Evolutionary conservation across 2,888 invertebrate species (phyloP).

Genomic region (Odontothrips loti): DNA sequence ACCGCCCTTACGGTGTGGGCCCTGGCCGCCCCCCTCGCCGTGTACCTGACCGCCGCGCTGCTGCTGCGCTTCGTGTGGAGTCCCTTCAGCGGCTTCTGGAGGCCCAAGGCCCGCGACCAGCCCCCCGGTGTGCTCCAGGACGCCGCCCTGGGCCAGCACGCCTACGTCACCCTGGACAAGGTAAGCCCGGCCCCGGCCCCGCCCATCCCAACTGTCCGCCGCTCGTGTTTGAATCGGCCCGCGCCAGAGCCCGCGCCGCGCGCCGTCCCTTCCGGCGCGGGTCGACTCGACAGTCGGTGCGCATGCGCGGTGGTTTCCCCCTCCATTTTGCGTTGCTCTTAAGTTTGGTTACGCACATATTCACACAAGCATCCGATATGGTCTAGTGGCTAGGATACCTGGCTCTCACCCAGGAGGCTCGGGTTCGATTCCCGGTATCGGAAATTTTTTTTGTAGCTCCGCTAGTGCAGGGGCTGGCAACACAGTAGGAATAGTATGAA

Average conservation of each 20-base stretch:
- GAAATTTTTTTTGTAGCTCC: too few species aligned
- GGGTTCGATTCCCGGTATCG: constrained; percentile 70
- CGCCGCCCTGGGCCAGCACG: background rate
- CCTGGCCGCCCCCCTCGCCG: background rate
- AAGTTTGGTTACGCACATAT: background rate
- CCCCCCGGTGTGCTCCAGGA: background rate
- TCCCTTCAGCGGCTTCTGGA: constrained; percentile 3
- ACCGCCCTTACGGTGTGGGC: background rate
- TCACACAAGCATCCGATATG: constrained; percentile 48
- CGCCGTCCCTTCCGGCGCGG: too few species aligned
- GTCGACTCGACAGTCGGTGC: background rate
- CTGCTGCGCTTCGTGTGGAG: background rate
- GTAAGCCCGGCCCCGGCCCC: background rate
- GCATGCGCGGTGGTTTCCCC: background rate
- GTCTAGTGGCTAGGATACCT: constrained; percentile 59
- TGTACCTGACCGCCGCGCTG: background rate
- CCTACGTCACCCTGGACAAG: constrained; percentile 12
- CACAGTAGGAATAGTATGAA: too few species aligned
- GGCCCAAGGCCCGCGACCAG: constrained; percentile 2
- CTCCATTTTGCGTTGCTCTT: background rate
- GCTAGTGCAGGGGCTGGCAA: too few species aligned
- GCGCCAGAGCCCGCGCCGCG: too few species aligned
- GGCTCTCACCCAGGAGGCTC: constrained; percentile 64
- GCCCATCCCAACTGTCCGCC: background rate
- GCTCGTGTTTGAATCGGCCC: background rate